A percentile compares a stretch with the other conserved stretches of the same genome.
phyloP scores from a whole-genome alignment of 2,113 vertebrate species.

The Corvus cornix region DNA sequence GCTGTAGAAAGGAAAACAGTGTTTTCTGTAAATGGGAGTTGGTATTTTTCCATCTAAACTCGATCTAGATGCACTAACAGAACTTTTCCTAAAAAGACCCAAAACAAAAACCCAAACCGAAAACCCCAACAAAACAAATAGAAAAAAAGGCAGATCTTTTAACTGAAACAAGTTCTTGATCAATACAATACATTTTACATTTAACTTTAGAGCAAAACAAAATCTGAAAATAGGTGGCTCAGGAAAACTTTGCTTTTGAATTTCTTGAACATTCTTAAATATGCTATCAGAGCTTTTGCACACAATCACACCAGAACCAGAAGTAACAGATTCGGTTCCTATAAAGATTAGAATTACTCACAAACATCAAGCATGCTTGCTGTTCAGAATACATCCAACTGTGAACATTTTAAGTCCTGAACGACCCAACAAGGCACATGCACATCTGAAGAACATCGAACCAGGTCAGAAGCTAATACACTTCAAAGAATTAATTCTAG shows the following conservation, averaged over 20 bases:
- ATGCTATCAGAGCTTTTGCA: not conserved
- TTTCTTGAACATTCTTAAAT: not conserved
- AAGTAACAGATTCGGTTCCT: not conserved
- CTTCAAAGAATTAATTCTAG: not conserved
- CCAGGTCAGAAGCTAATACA: not conserved
- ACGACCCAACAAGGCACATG: not conserved
- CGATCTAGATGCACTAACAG: not conserved
- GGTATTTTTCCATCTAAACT: not conserved
- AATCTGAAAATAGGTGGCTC: not conserved
- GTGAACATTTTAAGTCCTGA: not conserved
- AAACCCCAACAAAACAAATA: accelerated
- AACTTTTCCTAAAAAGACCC: not conserved
- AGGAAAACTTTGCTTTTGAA: not conserved
- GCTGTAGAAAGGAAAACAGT: not conserved
- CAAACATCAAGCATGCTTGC: not conserved
- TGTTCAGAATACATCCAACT: not conserved
- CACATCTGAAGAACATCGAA: not conserved
- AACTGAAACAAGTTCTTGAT: not conserved
- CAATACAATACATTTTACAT: not conserved
- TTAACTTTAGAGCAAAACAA: not conserved
- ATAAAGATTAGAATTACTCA: not conserved
- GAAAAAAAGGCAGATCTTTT: not conserved
- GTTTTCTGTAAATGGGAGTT: not conserved
- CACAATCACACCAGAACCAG: not conserved
- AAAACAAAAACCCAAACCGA: not conserved